Base-by-base conservation (phyloP, 2,888 invertebrate genomes). In the Drosophila kanekoi region DNA sequence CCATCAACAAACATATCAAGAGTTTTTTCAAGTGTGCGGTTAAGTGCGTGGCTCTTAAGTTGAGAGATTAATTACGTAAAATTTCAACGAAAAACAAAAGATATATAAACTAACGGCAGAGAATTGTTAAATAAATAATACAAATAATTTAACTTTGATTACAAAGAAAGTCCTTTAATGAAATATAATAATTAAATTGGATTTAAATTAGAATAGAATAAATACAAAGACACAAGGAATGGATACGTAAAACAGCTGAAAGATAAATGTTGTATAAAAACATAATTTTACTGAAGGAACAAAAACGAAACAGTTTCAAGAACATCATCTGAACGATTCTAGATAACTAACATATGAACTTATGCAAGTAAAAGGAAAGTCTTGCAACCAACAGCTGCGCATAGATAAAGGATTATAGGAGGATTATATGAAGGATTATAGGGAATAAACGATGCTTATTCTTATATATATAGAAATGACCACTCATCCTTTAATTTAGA, bases 11-110 rank as follows among this genome's bases (percentile, higher is more conserved):
- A 57, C 48, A 47, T 45, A 41, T 44, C 56, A 57, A 48, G 54
- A 20, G 56, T 56, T 44, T 47, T 47, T 54, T 49, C 38, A 60
- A 65, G 54, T 59, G 72, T 65, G 67, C 66, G 56, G 56, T 68
- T 74, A 83, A 87, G 86, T 87, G 83, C 83, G 87, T 87, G 79
- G 52, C 59, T 58, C 64, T 67, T 8, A 18, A 54, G 20, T n/a
- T 48, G 33, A 28, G 28, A 64, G 41, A 59, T 43, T 41, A 69
- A 53, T 61, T 32, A 65, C 33, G 37, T 38, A 65, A 58, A 32
- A 5, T 20, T 18, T 13, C 20, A 40, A 33, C n/a, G 16, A 44
- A 23, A 10, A 41, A 8, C 6, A 8, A 40, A 32, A 40, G 8
- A 38, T 37, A 14, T 47, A 28, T 18, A 6, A 35, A 37, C 0